phyloP scores from a whole-genome alignment of 2,113 vertebrate species.

The Hyperopisus bebe region DNA sequence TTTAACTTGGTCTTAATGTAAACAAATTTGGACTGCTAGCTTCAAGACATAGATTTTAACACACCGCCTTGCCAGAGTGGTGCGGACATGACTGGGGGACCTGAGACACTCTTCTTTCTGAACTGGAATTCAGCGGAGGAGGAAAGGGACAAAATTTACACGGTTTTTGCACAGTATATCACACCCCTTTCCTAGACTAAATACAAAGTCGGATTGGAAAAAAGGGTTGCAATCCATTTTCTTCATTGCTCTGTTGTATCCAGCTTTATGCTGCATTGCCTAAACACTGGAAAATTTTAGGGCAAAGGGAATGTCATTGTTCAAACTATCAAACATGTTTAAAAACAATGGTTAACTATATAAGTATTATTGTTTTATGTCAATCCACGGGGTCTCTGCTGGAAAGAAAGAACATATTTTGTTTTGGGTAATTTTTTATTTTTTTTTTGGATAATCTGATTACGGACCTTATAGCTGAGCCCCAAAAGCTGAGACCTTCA shows the following conservation, averaged over 20 bases:
- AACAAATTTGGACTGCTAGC: conserved; percentile 51
- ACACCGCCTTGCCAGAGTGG: background rate
- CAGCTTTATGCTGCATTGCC: background rate
- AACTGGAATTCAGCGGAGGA: background rate
- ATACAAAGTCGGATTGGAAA: background rate
- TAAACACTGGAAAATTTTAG: background rate
- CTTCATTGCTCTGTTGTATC: background rate
- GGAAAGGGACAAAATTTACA: conserved; percentile 33
- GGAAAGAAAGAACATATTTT: background rate
- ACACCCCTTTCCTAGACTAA: background rate
- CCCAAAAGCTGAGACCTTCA: background rate
- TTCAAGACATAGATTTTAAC: conserved; percentile 26
- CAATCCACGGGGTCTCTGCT: background rate
- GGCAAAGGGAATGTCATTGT: background rate
- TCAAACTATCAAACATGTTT: background rate
- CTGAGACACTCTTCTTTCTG: background rate
- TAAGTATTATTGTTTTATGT: background rate
- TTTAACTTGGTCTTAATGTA: conserved; percentile 59
- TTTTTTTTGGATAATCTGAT: background rate
- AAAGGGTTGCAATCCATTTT: background rate
- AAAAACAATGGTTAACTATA: background rate
- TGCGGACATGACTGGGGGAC: background rate
- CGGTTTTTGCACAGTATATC: conserved; percentile 50
- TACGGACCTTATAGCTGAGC: background rate
- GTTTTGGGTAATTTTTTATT: background rate